A percentile compares a stretch with the other conserved stretches of the same genome.
These are phyloP conservation scores for Hozukius guyotensis DNA, from an alignment of 2,797 vertebrate species.

Conservation along the genomic window DNA sequence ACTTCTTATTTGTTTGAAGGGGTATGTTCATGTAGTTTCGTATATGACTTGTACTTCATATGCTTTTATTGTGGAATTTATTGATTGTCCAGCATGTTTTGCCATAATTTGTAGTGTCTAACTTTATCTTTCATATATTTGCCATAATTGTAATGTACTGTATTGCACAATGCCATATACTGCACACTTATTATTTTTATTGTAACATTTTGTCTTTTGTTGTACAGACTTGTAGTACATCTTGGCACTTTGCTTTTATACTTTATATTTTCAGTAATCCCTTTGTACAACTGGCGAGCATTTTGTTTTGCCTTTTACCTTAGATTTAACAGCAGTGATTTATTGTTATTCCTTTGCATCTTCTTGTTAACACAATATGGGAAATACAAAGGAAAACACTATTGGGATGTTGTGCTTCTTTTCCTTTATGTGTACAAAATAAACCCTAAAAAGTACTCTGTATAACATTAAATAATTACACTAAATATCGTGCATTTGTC, in stretches of 20 bases:
- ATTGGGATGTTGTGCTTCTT: constrained; percentile 62
- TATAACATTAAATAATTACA: constrained; percentile 78
- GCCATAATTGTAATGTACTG: constrained; percentile 79
- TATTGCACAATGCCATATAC: constrained; percentile 79
- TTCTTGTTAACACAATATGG: constrained; percentile 46
- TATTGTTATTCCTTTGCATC: constrained; percentile 58
- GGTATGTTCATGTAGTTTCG: constrained; percentile 72
- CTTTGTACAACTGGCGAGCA: constrained; percentile 60
- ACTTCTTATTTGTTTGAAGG: constrained; percentile 60
- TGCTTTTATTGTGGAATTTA: constrained; percentile 72
- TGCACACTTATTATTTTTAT: constrained; percentile 71
- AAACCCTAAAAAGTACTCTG: constrained; percentile 60
- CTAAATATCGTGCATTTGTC: constrained; percentile 37
- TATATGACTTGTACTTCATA: constrained; percentile 71
- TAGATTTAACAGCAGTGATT: constrained; percentile 61
- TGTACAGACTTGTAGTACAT: constrained; percentile 76
- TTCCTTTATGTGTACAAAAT: constrained; percentile 71
- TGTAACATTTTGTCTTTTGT: constrained; percentile 72
- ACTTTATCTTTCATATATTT: constrained; percentile 74
- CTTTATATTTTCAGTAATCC: constrained; percentile 63
- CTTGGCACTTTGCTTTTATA: constrained; percentile 75
- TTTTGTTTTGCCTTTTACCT: constrained; percentile 68
- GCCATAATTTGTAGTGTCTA: constrained; percentile 74
- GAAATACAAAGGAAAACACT: constrained; percentile 61
- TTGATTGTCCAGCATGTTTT: constrained; percentile 74